phyloP scores from a whole-genome alignment of 2,888 invertebrate genomes.

The Nomada lathburiana region DNA sequence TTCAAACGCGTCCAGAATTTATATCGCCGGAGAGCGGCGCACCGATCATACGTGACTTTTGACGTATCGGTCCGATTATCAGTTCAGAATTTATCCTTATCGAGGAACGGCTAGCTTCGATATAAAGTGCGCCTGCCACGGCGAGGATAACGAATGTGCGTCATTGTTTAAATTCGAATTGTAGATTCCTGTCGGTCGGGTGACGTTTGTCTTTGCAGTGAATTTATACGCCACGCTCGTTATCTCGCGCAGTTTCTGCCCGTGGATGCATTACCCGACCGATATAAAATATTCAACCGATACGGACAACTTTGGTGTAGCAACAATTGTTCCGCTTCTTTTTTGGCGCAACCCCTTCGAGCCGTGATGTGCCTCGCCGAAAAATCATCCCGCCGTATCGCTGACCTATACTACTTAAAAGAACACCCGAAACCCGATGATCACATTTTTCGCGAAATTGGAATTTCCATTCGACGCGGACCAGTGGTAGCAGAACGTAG shows the following conservation, averaged over 20 bases:
- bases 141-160: constrained; percentile 47
- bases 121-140: constrained; percentile 26
- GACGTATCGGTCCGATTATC: constrained; percentile 31
- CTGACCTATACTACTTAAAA: neutral
- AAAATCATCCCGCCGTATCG: no score
- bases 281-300: constrained; percentile 22
- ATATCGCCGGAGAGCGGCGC: neutral
- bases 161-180: constrained; percentile 57
- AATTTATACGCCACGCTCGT: constrained; percentile 29
- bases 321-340: neutral
- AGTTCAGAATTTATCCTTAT: constrained; percentile 46
- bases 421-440: neutral
- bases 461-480: constrained; percentile 8
- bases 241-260: constrained; percentile 23
- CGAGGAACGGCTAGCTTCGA: constrained; percentile 15
- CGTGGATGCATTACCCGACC: constrained; percentile 13
- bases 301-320: constrained; percentile 7
- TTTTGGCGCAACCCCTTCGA: neutral
- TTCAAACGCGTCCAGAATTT: neutral
- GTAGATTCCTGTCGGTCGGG: constrained; percentile 37
- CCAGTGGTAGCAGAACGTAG: neutral
- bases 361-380: no score
- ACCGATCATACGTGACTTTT: constrained; percentile 6
- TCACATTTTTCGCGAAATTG: neutral
- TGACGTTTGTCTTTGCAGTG: constrained; percentile 51